Evolutionary conservation across 2,113 vertebrate genomes (phyloP), one percentile per base, ranked within the genome.

Genomic region (Tylochromis polylepis): DNA sequence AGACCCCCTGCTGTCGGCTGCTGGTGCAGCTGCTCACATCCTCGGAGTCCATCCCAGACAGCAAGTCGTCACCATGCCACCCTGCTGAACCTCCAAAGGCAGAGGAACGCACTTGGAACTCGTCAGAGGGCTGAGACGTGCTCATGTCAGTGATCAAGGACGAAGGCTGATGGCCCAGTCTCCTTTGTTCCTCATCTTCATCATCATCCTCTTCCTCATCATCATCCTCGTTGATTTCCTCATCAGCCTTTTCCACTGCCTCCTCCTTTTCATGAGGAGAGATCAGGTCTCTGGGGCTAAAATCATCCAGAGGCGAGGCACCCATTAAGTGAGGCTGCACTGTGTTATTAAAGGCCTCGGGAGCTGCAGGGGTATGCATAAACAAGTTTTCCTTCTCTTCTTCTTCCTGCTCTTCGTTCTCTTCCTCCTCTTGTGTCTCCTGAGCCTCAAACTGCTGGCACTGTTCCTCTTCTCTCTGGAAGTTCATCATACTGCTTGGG

Each of bases 181-280:
- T 91, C 36, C 91, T 89, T 65, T 96, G 95, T 16, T 96, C 95
- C 72, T 95, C 93, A 12, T 96, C 93, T 43, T 93, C 93, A 14
- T 95, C 83, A 8, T 95, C 80, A 0, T 94, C 93, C 1, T 93
- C 91, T 3, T 95, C 93, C 0, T 95, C 95, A 1, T 96, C 94
- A 3, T 91, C 91, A 24, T 97, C 96, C 34, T 96, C 95, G 41
- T 97, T 97, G 78, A 96, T 95, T 87, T 97, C 96, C 79, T 96
- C 93, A n/a, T 97, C 96, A 2, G 96, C 96, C 87, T 97, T 96
- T 60, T 96, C 96, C 41, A 96, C 95, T 1, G 95, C 96, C 49
- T 93, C 96, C 81, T 96, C 95, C 58, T 90, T 92, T 24, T 95
- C 95, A 58, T 91, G 91, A 55, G 92, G 90, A 3, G 95, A 96